Evolutionary conservation across 2,797 vertebrate species (phyloP).

Genomic region (Melanotaenia boesemani): DNA sequence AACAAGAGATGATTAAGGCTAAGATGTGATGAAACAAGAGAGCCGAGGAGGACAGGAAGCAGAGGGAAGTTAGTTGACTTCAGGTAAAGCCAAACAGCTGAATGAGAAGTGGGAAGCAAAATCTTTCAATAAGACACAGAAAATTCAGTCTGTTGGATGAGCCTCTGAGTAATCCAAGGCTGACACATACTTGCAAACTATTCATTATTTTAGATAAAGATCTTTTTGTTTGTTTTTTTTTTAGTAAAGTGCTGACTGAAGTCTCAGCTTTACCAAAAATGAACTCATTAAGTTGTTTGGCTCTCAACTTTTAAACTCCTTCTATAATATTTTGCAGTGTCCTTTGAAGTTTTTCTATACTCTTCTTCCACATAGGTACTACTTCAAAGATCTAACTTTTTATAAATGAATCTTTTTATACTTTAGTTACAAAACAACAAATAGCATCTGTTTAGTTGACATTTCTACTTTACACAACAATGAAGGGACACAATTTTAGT

Average conservation of each 20-base stretch:
- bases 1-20: constrained; percentile 2
- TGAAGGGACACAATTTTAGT: background rate
- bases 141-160: background rate
- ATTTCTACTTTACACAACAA: constrained; percentile 1
- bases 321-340: background rate
- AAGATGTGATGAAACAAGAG: constrained; percentile 5
- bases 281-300: background rate
- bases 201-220: constrained; percentile 1
- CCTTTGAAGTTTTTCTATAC: too few relatives aligned
- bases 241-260: constrained; percentile 2
- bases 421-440: background rate
- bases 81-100: constrained; percentile 7
- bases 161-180: background rate
- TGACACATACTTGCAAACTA: constrained; percentile 27
- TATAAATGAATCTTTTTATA: background rate
- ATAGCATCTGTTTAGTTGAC: background rate
- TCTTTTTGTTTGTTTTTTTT: background rate
- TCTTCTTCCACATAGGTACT: background rate
- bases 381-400: background rate
- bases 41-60: constrained; percentile 15
- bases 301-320: background rate
- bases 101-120: constrained; percentile 11
- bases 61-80: constrained; percentile 20
- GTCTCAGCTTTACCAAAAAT: background rate
- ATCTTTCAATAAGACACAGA: background rate